These are phyloP conservation scores for Lasius fuliginosus DNA, from an alignment of 2,888 invertebrate genomes.

Conservation along the genomic window DNA sequence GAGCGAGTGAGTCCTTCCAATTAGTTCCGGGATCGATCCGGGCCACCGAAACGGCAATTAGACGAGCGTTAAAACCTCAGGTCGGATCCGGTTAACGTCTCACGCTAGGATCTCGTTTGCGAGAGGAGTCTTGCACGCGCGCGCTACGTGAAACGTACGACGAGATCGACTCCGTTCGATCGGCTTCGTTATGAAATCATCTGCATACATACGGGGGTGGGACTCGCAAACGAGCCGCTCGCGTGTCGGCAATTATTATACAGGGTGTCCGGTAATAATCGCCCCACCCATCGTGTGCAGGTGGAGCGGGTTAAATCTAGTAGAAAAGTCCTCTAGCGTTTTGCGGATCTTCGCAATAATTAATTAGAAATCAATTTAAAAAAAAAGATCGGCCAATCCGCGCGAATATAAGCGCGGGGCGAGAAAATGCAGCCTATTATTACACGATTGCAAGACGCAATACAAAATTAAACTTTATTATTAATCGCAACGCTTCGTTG, in stretches of 20 bases:
- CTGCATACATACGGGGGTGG: background rate
- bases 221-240: conserved; percentile 50
- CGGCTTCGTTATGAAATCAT: conserved; percentile 44
- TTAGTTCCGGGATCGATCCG: conserved; percentile 69
- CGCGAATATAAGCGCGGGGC: too few species aligned
- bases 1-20: conserved; percentile 65
- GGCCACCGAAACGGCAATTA: conserved; percentile 67
- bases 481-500: too few species aligned
- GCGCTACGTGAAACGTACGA: background rate
- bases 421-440: too few species aligned
- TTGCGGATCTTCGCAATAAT: too few species aligned
- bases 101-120: background rate
- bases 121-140: background rate
- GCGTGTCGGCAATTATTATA: conserved; percentile 48
- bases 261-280: too few species aligned
- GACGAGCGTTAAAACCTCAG: conserved; percentile 15
- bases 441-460: too few species aligned
- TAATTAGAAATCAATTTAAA: too few species aligned
- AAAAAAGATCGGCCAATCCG: too few species aligned
- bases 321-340: too few species aligned
- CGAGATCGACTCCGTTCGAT: conserved; percentile 4
- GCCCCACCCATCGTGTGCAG: too few species aligned
- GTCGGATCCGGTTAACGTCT: conserved; percentile 1
- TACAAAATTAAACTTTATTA: too few species aligned
- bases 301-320: too few species aligned